Base-by-base conservation (phyloP, 1,140 invertebrate species). In the Sminthurinus signatus region DNA sequence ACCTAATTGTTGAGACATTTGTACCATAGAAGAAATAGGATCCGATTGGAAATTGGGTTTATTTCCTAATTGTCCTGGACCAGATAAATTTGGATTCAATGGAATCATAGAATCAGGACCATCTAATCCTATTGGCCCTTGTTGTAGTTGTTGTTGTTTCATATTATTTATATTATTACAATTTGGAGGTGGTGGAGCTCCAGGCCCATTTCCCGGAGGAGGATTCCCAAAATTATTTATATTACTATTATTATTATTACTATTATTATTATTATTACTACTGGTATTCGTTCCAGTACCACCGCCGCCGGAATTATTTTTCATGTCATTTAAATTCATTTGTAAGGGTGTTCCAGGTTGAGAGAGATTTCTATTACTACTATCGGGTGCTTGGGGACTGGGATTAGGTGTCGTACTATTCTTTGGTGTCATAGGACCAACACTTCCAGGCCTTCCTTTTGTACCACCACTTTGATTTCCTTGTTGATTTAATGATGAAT, bases 1-100 rank as follows among this genome's bases (percentile, higher is more conserved):
- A 72, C 86, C 91, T 25, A 94, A 75, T 73, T 93, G 89, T 73
- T 94, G 91, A 55, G 88, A 91, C 92, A 94, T 95, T 76, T 94
- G 91, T 25, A 91, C 90, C 72, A 94, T 81, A 2, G 92, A 95
- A 17, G 91, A 90, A 68, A 95, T 94, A 0, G 92, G 91, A 80
- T 95, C 92, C n/a, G n/a, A n/a, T n/a, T n/a, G n/a, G 76, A 94
- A 94, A 72, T 56, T 62, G 56, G 73, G 71, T 66, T 75, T 75
- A 59, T 68, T 73, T n/a, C 66, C 62, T 25, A 63, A 42, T 28
- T 73, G 66, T 59, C 71, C 78, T 44, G 81, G 76, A 72, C 80
- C 80, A 68, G 82, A 82, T 70, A 85, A 80, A 76, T 89, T 87
- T 4, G 89, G 88, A 80, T 92, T 89, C 31, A 91, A 77, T 44